Percentiles rank a stretch among this genome's conserved stretches.
phyloP scores from a whole-genome alignment of 2,113 vertebrate genomes.

The Parus major region DNA sequence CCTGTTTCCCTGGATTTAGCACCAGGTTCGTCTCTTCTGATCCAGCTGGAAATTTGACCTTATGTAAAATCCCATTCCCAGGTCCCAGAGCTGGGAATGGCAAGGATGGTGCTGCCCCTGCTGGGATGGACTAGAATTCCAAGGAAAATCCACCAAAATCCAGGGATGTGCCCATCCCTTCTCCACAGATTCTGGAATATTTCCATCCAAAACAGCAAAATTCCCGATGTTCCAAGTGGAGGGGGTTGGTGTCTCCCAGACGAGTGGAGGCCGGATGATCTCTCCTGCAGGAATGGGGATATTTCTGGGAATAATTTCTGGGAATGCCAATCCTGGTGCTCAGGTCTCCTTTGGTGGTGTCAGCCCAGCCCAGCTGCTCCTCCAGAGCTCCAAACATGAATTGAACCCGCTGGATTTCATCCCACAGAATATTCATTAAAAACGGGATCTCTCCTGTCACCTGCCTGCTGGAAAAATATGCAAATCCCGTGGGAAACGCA shows the following conservation, averaged over 20 bases:
- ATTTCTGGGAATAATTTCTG: not conserved
- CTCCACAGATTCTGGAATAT: not conserved
- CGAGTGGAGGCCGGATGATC: not conserved
- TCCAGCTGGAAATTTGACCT: not conserved
- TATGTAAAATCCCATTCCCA: not conserved
- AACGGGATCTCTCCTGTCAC: not conserved
- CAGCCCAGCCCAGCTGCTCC: not conserved
- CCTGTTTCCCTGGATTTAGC: not conserved
- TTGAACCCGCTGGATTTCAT: not conserved
- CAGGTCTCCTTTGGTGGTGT: not conserved
- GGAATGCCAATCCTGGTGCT: not conserved
- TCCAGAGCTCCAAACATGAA: not conserved
- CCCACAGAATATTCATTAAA: not conserved
- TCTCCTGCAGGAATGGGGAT: not conserved
- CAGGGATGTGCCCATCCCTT: not conserved
- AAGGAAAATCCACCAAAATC: not conserved
- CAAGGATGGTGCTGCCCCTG: rapidly evolving
- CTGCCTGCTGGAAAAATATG: rapidly evolving
- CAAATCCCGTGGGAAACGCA: not conserved
- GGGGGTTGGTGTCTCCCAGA: not conserved
- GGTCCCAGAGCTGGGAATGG: not conserved
- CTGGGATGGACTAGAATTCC: not conserved
- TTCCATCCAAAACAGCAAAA: not conserved
- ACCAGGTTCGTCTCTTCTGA: not conserved
- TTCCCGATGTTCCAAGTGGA: not conserved